Evolutionary conservation across 2,113 vertebrate species (phyloP), one percentile per base, ranked within the genome.

Genomic region (Oreotrochilus melanogaster): DNA sequence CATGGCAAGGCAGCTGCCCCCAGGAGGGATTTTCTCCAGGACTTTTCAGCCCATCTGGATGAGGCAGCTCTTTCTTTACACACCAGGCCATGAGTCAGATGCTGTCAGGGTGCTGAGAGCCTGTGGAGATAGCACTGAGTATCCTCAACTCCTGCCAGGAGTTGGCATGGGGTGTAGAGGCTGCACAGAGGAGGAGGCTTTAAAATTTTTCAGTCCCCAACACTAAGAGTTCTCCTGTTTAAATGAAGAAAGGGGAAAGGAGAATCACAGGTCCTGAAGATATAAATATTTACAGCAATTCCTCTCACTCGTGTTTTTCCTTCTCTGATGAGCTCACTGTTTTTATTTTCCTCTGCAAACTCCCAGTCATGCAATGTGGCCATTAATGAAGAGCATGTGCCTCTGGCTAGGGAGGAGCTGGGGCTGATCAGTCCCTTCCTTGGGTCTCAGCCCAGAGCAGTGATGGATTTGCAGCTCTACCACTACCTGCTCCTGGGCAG

Each of bases 261-360:
- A 60, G 78, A 80, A 33, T 73, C 64, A 18, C 51, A 89, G 82
- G 88, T 60, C 81, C 81, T 21, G 30, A 85, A 86, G 92, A 93
- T 57, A 86, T 43, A 94, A 96, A 93, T 96, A 86, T 96, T 96
- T 97, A 96, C 93, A 93, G 25, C 86, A 56, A 70, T 56, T 79
- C 84, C 67, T 93, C 71, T 95, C 67, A 15, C 89, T 93, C 23
- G 6, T 91, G 92, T 65, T 94, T 86, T 76, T 94, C 85, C 78
- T 78, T 31, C 93, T 80, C 74, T 73, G 89, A 86, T 96, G 95
- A 97, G 87, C 87, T 97, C 96, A 94, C 74, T 94, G 85, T 70
- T 89, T 89, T 95, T 73, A 86, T 94, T 94, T 82, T 79, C 54
- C 53, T 79, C 89, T 82, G 62, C 87, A 89, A 72, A 39, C 23